Percentiles rank a stretch among this genome's conserved stretches.
phyloP scores from a whole-genome alignment of 1,140 invertebrate species.

The Marisa cornuarietis region DNA sequence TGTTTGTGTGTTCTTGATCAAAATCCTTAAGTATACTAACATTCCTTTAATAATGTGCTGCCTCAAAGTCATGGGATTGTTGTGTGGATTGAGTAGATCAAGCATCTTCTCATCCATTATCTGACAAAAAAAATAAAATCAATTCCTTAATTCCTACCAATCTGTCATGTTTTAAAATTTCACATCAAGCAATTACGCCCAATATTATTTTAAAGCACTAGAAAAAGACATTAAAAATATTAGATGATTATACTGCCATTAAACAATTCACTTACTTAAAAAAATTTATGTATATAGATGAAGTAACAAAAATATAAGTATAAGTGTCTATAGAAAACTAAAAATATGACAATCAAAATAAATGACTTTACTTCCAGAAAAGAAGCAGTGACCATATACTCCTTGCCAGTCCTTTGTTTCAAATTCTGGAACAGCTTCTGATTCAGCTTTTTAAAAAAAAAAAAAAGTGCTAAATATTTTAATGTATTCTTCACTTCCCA shows the following conservation, averaged over 20 bases:
- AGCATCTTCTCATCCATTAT: constrained; percentile 59
- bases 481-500: neutral
- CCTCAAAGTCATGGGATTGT: constrained; percentile 52
- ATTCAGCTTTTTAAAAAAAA: constrained; percentile 27
- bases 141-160: neutral
- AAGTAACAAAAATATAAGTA: neutral
- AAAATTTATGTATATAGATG: neutral
- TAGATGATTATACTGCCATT: neutral
- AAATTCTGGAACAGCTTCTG: constrained; percentile 33
- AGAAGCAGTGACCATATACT: constrained; percentile 43
- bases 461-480: neutral
- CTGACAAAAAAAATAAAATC: constrained; percentile 29
- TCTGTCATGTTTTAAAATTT: neutral
- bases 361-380: constrained; percentile 38
- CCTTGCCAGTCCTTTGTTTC: constrained; percentile 30
- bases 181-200: neutral
- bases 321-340: neutral
- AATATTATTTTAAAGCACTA: neutral
- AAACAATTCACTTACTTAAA: neutral
- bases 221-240: neutral
- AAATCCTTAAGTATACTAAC: constrained; percentile 35
- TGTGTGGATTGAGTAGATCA: constrained; percentile 60
- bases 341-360: neutral
- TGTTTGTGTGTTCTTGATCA: no score
- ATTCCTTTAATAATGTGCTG: constrained; percentile 60